These are phyloP conservation scores for Chymomyza procnemis DNA, from an alignment of 2,888 invertebrate species.

Conservation along the genomic window DNA sequence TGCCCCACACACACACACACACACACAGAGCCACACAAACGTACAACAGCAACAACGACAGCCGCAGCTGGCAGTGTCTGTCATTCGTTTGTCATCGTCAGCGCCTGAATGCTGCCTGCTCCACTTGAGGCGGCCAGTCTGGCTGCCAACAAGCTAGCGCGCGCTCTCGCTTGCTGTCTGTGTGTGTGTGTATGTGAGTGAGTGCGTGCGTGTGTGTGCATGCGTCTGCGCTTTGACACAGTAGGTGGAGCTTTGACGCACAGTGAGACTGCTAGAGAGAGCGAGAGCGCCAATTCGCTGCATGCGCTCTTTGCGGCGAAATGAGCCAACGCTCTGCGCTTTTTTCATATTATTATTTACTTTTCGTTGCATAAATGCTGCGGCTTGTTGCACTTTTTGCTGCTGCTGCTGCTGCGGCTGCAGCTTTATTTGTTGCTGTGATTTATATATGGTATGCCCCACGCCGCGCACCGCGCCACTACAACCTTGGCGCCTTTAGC, in stretches of 20 bases:
- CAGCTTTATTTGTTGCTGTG: not conserved
- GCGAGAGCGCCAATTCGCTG: slow-evolving; percentile 19
- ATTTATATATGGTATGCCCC: no score
- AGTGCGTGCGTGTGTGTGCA: slow-evolving; percentile 12
- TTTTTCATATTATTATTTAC: slow-evolving; percentile 6
- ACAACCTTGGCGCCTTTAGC: slow-evolving; percentile 27
- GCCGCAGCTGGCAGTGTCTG: slow-evolving; percentile 60
- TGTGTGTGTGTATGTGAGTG: slow-evolving; percentile 8
- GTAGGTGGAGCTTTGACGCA: slow-evolving; percentile 68
- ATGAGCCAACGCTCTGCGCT: not conserved
- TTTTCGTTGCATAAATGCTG: slow-evolving; percentile 24
- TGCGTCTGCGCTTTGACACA: slow-evolving; percentile 48
- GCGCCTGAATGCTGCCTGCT: slow-evolving; percentile 23
- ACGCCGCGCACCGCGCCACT: not conserved
- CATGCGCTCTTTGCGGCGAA: slow-evolving; percentile 19
- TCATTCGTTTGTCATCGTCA: slow-evolving; percentile 75
- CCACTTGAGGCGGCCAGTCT: slow-evolving; percentile 20
- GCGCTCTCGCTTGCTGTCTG: slow-evolving; percentile 35
- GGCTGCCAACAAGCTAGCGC: slow-evolving; percentile 21
- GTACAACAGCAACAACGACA: slow-evolving; percentile 10
- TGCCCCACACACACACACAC: no score
- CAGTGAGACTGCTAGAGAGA: no score
- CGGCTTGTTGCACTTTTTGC: slow-evolving; percentile 35
- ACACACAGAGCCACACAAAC: slow-evolving; percentile 19
- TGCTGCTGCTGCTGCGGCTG: slow-evolving; percentile 17